phyloP scores from a whole-genome alignment of 2,888 invertebrate species.

The Aelia acuminata region DNA sequence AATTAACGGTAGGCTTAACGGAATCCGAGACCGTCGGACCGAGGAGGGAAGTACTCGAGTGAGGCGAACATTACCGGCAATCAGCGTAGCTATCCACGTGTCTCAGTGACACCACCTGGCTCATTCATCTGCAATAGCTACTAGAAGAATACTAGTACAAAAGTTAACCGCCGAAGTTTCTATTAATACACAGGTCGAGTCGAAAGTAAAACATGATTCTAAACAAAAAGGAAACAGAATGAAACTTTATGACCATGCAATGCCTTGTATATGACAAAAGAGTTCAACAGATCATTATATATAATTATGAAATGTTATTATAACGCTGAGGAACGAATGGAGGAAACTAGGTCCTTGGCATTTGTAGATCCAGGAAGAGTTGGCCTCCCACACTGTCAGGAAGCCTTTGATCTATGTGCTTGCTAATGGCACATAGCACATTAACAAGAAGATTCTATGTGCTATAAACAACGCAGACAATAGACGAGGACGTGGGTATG shows the following conservation, averaged over 20 bases:
- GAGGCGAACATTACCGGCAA: not conserved
- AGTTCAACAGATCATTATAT: no score
- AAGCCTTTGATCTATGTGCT: slow-evolving; percentile 9
- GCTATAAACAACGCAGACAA: not conserved
- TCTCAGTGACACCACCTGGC: not conserved
- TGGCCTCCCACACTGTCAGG: not conserved
- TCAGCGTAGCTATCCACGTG: not conserved
- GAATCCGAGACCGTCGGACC: not conserved
- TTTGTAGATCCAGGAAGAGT: not conserved
- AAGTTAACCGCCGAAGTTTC: not conserved
- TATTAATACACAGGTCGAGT: no score
- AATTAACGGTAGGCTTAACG: slow-evolving; percentile 33
- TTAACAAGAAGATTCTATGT: not conserved
- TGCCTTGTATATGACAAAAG: no score
- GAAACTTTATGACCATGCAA: no score
- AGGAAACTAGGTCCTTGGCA: not conserved
- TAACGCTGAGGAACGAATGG: not conserved
- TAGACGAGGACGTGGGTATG: not conserved
- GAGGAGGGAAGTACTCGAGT: not conserved
- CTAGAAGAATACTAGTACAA: not conserved
- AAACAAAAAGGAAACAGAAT: no score
- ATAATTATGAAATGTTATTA: no score
- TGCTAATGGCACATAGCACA: not conserved
- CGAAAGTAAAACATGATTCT: no score
- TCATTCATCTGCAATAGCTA: not conserved